Conservation (phyloP, 1,140 invertebrate genomes). For the Alviniconcha marisindica region DNA sequence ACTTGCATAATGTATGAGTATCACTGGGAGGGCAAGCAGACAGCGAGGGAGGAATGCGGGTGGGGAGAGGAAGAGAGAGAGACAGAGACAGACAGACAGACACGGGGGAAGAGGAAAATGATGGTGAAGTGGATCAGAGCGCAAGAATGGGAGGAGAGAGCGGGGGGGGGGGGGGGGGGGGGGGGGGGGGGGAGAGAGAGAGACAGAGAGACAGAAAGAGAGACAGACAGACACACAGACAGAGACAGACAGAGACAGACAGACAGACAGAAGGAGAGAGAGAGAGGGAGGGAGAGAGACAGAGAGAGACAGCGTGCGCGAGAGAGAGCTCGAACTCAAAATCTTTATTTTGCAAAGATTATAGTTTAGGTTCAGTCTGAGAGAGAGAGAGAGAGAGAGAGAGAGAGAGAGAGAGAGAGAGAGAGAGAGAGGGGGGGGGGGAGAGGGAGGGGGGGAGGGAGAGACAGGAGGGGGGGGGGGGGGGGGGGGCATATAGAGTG, state of each 20-base stretch:
- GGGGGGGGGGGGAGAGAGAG: background rate
- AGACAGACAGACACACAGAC: background rate
- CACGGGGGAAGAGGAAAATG: background rate
- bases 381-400: background rate
- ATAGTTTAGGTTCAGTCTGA: too few species aligned
- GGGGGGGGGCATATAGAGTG: background rate
- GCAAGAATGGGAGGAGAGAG: background rate
- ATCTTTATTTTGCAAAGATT: too few species aligned
- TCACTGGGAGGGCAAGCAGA: too few species aligned
- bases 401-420: background rate
- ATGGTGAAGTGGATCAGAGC: too few species aligned
- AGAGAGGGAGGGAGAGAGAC: background rate
- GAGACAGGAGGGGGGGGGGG: background rate
- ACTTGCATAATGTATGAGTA: too few species aligned
- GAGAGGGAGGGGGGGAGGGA: background rate
- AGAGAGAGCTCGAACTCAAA: too few species aligned
- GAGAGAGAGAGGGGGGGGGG: background rate
- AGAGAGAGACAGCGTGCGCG: background rate
- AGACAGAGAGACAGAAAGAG: background rate
- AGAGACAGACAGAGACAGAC: background rate
- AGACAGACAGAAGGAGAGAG: background rate
- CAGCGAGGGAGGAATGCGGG: background rate
- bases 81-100: too few species aligned
- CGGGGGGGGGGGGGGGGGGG: background rate
- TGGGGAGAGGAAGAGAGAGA: too few species aligned